Percentiles rank a stretch among this genome's conserved stretches.
phyloP scores from a whole-genome alignment of 2,113 vertebrate genomes.

The Seriola aureovittata region DNA sequence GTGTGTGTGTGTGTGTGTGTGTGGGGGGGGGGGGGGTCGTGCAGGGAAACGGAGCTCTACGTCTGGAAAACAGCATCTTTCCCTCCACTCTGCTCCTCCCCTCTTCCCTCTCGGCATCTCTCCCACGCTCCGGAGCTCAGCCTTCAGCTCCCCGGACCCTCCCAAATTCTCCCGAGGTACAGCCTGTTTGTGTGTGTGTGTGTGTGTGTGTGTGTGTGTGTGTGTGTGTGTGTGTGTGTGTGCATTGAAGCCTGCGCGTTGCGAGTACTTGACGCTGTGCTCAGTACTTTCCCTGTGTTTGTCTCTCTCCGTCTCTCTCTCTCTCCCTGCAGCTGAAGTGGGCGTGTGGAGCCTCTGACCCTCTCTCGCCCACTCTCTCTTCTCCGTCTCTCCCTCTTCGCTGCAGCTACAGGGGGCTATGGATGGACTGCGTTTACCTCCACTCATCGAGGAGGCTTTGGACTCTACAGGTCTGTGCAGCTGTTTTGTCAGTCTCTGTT shows the following conservation, averaged over 20 bases:
- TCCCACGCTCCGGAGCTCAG: slow-evolving; percentile 77
- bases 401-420: slow-evolving; percentile 76
- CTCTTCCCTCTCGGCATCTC: slow-evolving; percentile 72
- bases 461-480: slow-evolving; percentile 83
- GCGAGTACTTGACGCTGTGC: slow-evolving; percentile 50
- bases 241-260: not conserved
- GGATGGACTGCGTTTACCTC: slow-evolving; percentile 85
- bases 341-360: slow-evolving; percentile 80
- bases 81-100: slow-evolving; percentile 69
- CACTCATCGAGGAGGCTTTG: slow-evolving; percentile 84
- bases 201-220: not conserved
- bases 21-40: slow-evolving; percentile 28
- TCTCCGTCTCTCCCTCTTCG: slow-evolving; percentile 54
- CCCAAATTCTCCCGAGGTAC: slow-evolving; percentile 69
- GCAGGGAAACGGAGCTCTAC: slow-evolving; percentile 48
- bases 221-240: not conserved
- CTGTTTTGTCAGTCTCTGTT: slow-evolving; percentile 34
- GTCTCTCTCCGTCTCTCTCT: slow-evolving; percentile 48
- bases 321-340: slow-evolving; percentile 72
- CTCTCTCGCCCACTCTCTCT: slow-evolving; percentile 73
- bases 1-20: slow-evolving; percentile 2
- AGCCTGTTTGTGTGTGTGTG: slow-evolving; percentile 30
- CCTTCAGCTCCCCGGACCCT: slow-evolving; percentile 73
- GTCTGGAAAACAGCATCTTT: slow-evolving; percentile 75
- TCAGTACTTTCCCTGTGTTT: slow-evolving; percentile 50